Conservation (phyloP, 2,888 invertebrate genomes). For the Smittia aterrima region DNA sequence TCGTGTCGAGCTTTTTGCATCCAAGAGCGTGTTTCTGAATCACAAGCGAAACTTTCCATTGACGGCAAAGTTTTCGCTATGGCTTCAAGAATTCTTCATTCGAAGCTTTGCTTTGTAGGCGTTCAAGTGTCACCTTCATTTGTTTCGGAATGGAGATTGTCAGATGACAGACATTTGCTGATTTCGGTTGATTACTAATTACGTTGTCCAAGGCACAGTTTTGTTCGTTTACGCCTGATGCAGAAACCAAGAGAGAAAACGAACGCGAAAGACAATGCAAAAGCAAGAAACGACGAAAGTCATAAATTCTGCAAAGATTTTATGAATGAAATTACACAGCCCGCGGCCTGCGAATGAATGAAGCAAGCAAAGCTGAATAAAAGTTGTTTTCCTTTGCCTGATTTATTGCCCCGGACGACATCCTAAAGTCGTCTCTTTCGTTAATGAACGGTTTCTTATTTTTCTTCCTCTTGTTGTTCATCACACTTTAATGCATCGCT, state of each 20-base stretch:
- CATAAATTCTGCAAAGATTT: conserved; percentile 33
- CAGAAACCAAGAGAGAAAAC: neutral
- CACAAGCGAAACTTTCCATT: neutral
- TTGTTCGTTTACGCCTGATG: neutral
- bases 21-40: neutral
- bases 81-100: neutral
- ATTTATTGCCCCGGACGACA: conserved; percentile 15
- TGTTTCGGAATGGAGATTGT: neutral
- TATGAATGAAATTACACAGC: conserved; percentile 37
- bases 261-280: conserved; percentile 9
- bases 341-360: conserved; percentile 22
- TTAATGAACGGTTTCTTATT: neutral
- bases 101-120: conserved; percentile 9
- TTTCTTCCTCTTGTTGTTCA: neutral
- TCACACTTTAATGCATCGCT: conserved; percentile 3
- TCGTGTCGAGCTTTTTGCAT: neutral
- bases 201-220: conserved; percentile 18
- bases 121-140: conserved; percentile 22
- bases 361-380: neutral
- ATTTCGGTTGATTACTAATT: conserved; percentile 27
- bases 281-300: conserved; percentile 5
- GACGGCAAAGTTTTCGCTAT: neutral
- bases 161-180: conserved; percentile 25
- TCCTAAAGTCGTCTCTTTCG: neutral
- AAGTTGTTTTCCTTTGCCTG: conserved; percentile 21